Conservation (phyloP, 2,797 vertebrate genomes). For the Anniella stebbinsi region DNA sequence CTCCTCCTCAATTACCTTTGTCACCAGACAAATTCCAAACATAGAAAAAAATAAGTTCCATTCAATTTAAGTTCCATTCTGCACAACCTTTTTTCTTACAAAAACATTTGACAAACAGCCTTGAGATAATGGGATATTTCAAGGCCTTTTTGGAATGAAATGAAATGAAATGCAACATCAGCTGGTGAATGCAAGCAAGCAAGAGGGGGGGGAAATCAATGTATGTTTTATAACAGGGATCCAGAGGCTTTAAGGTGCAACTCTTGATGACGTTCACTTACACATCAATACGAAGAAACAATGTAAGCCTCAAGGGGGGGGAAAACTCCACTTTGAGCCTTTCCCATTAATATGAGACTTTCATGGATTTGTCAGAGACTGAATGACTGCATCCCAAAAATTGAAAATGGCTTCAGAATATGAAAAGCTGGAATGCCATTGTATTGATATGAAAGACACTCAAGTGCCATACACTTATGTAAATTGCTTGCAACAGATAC, state of each 20-base stretch:
- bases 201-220: neutral
- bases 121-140: neutral
- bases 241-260: constrained; percentile 25
- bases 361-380: neutral
- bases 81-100: neutral
- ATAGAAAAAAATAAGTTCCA: neutral
- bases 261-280: neutral
- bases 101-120: neutral
- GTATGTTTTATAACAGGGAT: neutral
- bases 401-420: neutral
- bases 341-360: neutral
- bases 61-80: neutral
- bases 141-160: accelerated
- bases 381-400: neutral
- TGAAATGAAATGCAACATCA: neutral
- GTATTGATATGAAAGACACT: neutral
- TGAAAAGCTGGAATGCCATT: neutral
- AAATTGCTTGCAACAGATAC: neutral
- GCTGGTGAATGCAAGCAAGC: neutral
- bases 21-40: neutral
- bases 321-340: neutral
- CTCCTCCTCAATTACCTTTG: neutral
- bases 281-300: neutral
- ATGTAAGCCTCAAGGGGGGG: neutral
- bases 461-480: neutral